Conservation (phyloP, 2,888 invertebrate species). For the Apomyelois bistriatella region DNA sequence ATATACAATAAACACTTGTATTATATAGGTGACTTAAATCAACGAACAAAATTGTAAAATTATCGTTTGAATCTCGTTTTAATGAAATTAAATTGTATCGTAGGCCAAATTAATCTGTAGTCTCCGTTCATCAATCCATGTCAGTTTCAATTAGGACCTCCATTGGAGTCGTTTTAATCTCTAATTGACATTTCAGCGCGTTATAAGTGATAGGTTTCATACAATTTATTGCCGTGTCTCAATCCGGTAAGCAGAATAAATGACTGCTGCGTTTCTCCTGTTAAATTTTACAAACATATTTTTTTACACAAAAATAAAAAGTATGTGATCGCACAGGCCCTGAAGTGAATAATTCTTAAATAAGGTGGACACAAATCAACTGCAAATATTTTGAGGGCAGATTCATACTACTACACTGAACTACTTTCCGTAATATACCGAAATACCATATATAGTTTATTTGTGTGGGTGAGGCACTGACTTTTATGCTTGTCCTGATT, state of each 20-base stretch:
- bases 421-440: no score
- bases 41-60: not conserved
- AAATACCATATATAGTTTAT: no score
- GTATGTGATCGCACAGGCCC: no score
- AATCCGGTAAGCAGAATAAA: slow-evolving; percentile 26
- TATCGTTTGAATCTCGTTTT: slow-evolving; percentile 40
- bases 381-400: no score
- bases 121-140: slow-evolving; percentile 49
- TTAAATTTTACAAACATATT: slow-evolving; percentile 4
- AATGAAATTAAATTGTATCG: slow-evolving; percentile 40
- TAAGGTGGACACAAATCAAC: no score
- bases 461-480: no score
- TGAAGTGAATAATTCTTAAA: no score
- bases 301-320: no score
- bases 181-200: slow-evolving; percentile 58
- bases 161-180: slow-evolving; percentile 52
- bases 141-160: slow-evolving; percentile 41
- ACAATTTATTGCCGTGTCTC: slow-evolving; percentile 41
- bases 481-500: no score
- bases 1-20: no score
- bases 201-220: slow-evolving; percentile 43
- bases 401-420: no score
- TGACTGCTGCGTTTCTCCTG: slow-evolving; percentile 17
- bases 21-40: no score
- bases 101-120: slow-evolving; percentile 51